Evolutionary conservation across 2,797 vertebrate species (phyloP), one percentile per base, ranked within the genome.

Genomic region (Oryzias sinensis): DNA sequence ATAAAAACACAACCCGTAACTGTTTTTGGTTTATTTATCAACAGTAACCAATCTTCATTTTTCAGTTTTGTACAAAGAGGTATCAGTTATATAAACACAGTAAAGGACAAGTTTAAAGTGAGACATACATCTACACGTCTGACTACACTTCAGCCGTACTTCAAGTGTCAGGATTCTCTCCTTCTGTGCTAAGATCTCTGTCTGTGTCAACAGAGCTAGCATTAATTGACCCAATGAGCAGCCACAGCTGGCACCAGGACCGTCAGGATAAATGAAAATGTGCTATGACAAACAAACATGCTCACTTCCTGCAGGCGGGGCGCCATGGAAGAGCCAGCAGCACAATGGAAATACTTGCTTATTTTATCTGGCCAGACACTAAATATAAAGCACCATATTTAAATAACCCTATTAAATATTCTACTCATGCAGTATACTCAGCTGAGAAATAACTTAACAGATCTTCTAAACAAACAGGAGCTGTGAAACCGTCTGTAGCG

Each of bases 101-200:
- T 86, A 88, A 81, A 76, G 74, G 70, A 76, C 68, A 72, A 82
- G 70, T 79, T 72, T 33, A 66, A 71, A 66, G 75, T 47, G 65
- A 87, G 76, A 84, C 79, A 79, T 70, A 87, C 69, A 77, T 62
- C 60, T 69, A 83, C 70, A 85, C 70, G 65, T 82, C 76, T 79
- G 76, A 84, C 80, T 84, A 87, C 77, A 79, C 70, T 82, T 90
- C 83, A 80, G 77, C 74, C 81, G 74, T 77, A 86, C 71, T 92
- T 92, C 91, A 92, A 91, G 91, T 92, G 86, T 90, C 87, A 89
- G 90, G 88, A 89, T 82, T 87, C 70, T 63, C 63, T 84, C 70
- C 56, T 57, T 80, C 70, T 79, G 76, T 72, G 80, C 73, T 66
- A 59, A 53, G n/a, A 58, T 56, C 27, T 44, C 66, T 62, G 70